Base-by-base conservation (phyloP, 1,140 invertebrate genomes). In the Drepana arcuata region DNA sequence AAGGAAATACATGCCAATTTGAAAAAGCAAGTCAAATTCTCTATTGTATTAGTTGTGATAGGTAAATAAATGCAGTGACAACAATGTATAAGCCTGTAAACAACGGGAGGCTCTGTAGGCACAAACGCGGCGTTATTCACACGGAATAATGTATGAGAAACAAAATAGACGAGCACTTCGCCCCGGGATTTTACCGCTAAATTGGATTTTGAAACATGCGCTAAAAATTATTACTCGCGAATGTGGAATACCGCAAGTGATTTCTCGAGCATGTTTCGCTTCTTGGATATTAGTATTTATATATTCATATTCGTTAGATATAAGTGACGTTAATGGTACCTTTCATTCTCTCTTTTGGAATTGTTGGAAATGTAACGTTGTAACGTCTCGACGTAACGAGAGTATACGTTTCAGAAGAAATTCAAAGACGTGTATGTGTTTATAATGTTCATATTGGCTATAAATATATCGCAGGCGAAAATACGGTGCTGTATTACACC, bases 141-240 rank as follows among this genome's bases (percentile, higher is more conserved):
- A 36, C 25, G 26, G 34, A 39, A 39, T 34, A 52, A 66, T 57
- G 49, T 58, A 66, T 59, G 55, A 59, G 51, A 29, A 41, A 47
- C 36, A 48, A 49, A 52, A 58, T 44, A 41, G 44, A 53, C 41
- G 45, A 50, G 43, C 41, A 9, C 15, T 13, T 30, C 29, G 25
- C 24, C 26, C 42, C 28, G 25, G 41, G 41, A 40, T 47, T 48
- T 49, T 47, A 41, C 50, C 43, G 39, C 41, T 37, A 51, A 64
- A 65, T 61, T 61, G 43, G 47, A 48, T 47, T 56, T 48, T 36
- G 35, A n/a, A 35, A 26, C 36, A 31, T 14, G 34, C 29, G 30
- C 43, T 37, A 43, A 50, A 51, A 56, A 49, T 44, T 50, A 56
- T 51, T 48, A 37, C 42, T 41, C 14, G n/a, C 15, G 21, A 50